phyloP scores from a whole-genome alignment of 2,888 invertebrate genomes.

The Agapostemon virescens region DNA sequence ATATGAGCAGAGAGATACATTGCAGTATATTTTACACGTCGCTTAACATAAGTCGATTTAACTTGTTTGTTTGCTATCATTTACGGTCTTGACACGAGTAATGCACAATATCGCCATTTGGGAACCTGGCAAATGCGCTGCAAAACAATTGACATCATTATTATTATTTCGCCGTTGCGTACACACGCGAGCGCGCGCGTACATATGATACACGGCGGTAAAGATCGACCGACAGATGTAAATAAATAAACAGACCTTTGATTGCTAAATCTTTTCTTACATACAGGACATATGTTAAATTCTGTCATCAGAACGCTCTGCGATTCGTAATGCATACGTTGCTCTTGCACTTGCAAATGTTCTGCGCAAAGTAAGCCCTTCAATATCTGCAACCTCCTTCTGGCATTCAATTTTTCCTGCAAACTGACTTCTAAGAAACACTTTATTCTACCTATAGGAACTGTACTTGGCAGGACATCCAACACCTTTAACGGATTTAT shows the following conservation, averaged over 20 bases:
- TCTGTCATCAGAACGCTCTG: constrained; percentile 92
- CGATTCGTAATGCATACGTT: constrained; percentile 90
- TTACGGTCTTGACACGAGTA: constrained; percentile 90
- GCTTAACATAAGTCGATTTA: constrained; percentile 29
- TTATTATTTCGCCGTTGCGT: constrained; percentile 6
- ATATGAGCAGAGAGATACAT: constrained; percentile 28
- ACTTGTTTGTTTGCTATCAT: constrained; percentile 39
- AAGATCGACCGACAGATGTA: background rate
- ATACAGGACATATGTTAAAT: constrained; percentile 93
- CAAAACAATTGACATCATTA: constrained; percentile 22
- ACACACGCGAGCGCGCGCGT: background rate
- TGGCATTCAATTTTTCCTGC: constrained; percentile 87
- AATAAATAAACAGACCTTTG: constrained; percentile 85
- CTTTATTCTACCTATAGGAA: constrained; percentile 89
- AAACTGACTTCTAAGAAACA: constrained; percentile 90
- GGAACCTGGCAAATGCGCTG: constrained; percentile 95
- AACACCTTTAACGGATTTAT: constrained; percentile 92
- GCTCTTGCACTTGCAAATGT: constrained; percentile 91
- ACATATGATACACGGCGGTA: background rate
- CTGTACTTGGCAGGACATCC: constrained; percentile 89
- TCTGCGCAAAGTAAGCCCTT: constrained; percentile 93
- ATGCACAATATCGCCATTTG: constrained; percentile 95
- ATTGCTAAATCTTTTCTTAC: constrained; percentile 95
- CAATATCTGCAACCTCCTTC: constrained; percentile 88
- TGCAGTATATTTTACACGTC: constrained; percentile 41